Conservation (phyloP, 2,888 invertebrate species). For the Plemyria rubiginata region DNA sequence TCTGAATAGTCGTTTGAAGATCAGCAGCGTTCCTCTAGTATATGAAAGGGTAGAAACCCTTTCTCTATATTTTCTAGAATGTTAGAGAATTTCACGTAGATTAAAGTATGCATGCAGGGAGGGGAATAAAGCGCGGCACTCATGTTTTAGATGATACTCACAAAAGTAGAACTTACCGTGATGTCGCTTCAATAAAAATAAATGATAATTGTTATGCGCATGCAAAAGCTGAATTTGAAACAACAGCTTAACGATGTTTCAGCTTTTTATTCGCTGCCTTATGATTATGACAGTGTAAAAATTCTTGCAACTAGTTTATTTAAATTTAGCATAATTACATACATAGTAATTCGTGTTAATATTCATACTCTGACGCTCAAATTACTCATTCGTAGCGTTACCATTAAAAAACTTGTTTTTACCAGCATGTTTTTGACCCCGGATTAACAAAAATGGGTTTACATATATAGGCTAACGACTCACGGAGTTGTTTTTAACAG, state of each 20-base stretch:
- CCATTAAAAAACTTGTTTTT: conserved; percentile 11
- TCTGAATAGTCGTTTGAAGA: too few species aligned
- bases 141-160: too few species aligned
- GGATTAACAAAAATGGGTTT: neutral
- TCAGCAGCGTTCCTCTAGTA: too few species aligned
- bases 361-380: conserved; percentile 16
- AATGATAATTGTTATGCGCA: conserved; percentile 12
- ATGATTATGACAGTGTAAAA: conserved; percentile 2
- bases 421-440: neutral
- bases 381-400: conserved; percentile 18
- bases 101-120: too few species aligned
- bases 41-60: too few species aligned
- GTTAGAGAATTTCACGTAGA: too few species aligned
- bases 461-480: neutral
- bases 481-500: neutral
- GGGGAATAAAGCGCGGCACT: too few species aligned
- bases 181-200: conserved; percentile 7
- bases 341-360: conserved; percentile 13
- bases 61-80: too few species aligned
- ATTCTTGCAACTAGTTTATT: conserved; percentile 3
- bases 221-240: conserved; percentile 9
- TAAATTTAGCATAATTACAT: conserved; percentile 14
- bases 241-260: conserved; percentile 4
- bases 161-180: neutral
- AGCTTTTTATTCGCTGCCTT: conserved; percentile 17